Evolutionary conservation across 1,140 invertebrate species (phyloP), one percentile per base, ranked within the genome.

Genomic region (Lepidurus packardi): DNA sequence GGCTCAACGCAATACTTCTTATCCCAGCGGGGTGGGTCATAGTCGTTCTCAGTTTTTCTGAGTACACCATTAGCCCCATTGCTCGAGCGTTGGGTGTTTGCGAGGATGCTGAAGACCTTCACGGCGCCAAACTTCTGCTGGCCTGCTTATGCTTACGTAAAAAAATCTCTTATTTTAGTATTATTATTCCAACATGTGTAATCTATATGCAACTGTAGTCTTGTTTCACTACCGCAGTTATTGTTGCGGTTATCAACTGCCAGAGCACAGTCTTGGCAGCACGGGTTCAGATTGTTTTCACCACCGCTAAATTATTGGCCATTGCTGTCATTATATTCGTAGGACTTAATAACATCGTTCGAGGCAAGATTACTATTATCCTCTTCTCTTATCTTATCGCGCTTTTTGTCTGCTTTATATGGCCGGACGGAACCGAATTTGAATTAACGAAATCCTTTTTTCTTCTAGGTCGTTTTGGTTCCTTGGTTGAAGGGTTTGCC

Each of bases 1-100:
- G 85, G 85, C 81, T 86, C 0, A 81, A 80, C 7, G 80, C 86
- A 4, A 80, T 85, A 3, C 81, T 87, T 5, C 78, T 85, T 1
- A 83, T 82, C 10, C 86, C 87, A 0, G 84, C 85, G 1, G 65
- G 80, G 2, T 78, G 81, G n/a, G 83, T 83, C 8, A 80, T 84
- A 7, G n/a, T 80, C 6, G 47, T 73, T 25, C 76, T 80, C 11
- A 73, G 43, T 25, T 80, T 77, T 47, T 42, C 76, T 43, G 92
- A 97, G 84, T 98, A 98, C 84, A 91, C 94, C 41, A 92, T 94
- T 13, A 92, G 94, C 82, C 93, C 95, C 10, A 96, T 97, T 84
- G 91, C 94, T 77, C 88, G 89, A n/a, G 92, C 78, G 10, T 24
- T 78, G 25, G 24, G 43, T 24, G 42, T 78, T 43, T 78, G 78